These are phyloP conservation scores for Girardinichthys multiradiatus DNA, from an alignment of 2,113 vertebrate species.

Conservation along the genomic window DNA sequence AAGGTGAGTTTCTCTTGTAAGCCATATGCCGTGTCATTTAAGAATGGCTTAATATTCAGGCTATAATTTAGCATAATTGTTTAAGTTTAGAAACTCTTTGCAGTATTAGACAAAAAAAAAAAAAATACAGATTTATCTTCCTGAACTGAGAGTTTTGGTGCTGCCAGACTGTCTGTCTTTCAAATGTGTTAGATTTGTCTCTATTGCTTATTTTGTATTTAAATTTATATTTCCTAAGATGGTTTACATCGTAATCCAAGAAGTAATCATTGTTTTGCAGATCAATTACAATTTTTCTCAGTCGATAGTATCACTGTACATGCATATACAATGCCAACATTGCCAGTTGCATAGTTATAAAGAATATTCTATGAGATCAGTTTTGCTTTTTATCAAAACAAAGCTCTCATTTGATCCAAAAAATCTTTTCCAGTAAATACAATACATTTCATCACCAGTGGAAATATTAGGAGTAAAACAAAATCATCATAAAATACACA, in stretches of 20 bases:
- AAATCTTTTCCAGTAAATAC: neutral
- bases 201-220: neutral
- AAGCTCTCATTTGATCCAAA: neutral
- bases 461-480: too few relatives aligned
- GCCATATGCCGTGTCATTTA: neutral
- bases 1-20: neutral
- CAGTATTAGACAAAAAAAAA: neutral
- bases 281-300: neutral
- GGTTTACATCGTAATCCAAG: too few relatives aligned
- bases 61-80: neutral
- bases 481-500: too few relatives aligned
- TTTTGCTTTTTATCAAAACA: neutral
- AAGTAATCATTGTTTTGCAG: too few relatives aligned
- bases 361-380: too few relatives aligned
- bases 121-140: neutral
- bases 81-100: neutral
- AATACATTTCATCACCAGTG: too few relatives aligned
- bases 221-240: too few relatives aligned
- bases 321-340: too few relatives aligned
- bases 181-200: neutral
- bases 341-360: too few relatives aligned
- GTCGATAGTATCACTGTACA: neutral
- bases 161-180: too few relatives aligned
- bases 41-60: neutral
- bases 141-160: neutral